Evolutionary conservation across 1,140 invertebrate species (phyloP).

Genomic region (Zophobas morio): DNA sequence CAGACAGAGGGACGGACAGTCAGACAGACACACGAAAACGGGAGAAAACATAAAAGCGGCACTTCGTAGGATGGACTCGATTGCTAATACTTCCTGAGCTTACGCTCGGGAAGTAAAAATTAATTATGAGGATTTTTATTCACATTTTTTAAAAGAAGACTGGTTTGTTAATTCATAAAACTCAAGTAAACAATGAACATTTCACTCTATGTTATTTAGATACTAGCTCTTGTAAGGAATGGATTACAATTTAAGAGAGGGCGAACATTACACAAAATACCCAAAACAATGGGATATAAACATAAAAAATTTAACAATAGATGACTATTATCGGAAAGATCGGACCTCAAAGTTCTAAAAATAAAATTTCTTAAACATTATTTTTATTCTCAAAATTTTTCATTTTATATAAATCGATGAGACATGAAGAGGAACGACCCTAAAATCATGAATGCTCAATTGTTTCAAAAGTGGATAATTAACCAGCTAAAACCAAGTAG

Average conservation of each 20-base stretch:
- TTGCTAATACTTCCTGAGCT: too few species aligned
- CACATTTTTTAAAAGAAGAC: background rate
- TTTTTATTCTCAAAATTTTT: background rate
- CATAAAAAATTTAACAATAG: background rate
- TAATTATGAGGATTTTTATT: too few species aligned
- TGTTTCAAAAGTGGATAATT: background rate
- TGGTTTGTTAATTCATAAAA: background rate
- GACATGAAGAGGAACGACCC: too few species aligned
- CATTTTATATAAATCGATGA: too few species aligned
- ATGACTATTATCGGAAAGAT: background rate
- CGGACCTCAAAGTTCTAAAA: background rate
- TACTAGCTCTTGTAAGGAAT: background rate
- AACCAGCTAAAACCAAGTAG: background rate
- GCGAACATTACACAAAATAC: background rate
- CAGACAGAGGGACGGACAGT: too few species aligned
- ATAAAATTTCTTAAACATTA: background rate
- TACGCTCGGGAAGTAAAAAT: too few species aligned
- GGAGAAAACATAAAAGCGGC: too few species aligned
- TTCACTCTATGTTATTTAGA: background rate
- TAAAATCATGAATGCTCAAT: background rate
- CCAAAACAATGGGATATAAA: background rate
- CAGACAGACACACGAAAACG: too few species aligned
- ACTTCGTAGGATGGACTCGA: too few species aligned
- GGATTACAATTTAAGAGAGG: background rate
- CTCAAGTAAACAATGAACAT: background rate